Evolutionary conservation across 2,888 invertebrate genomes (phyloP).

Genomic region (Ormyrus rosae): DNA sequence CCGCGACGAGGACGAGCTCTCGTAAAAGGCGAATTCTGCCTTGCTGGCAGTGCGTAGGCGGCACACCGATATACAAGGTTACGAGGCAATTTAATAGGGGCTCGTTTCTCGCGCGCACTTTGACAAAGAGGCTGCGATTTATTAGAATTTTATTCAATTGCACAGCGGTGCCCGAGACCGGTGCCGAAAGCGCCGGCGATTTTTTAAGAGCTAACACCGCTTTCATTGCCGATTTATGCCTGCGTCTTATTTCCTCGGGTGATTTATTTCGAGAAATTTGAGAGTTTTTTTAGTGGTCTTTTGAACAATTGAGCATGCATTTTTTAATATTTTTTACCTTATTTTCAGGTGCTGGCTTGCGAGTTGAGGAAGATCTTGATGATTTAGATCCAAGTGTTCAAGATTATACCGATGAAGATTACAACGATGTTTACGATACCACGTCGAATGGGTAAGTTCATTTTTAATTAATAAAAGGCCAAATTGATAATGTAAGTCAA

Average conservation of each 20-base stretch:
- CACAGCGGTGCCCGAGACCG: not conserved
- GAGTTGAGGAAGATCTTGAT: constrained; percentile 62
- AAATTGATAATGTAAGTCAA: not conserved
- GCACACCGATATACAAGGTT: constrained; percentile 21
- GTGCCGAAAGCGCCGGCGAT: constrained; percentile 26
- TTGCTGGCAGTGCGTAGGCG: constrained; percentile 9
- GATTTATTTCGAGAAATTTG: constrained; percentile 12
- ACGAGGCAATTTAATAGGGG: constrained; percentile 40
- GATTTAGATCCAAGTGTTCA: constrained; percentile 67
- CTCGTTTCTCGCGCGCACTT: constrained; percentile 27
- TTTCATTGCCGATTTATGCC: not conserved
- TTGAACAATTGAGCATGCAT: not conserved
- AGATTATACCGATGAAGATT: constrained; percentile 68
- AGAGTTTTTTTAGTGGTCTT: not conserved
- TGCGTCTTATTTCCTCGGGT: not conserved
- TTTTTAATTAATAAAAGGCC: constrained; percentile 9
- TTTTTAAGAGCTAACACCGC: constrained; percentile 13
- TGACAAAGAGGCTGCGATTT: constrained; percentile 45
- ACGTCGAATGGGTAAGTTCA: constrained; percentile 66
- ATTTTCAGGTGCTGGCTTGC: constrained; percentile 57
- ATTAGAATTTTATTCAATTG: constrained; percentile 49
- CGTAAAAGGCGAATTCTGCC: constrained; percentile 40
- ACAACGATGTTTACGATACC: constrained; percentile 69
- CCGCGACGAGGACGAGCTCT: constrained; percentile 10
- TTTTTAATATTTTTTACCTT: not conserved